Evolutionary conservation across 2,888 invertebrate species (phyloP).

Genomic region (Sepiola atlantica): DNA sequence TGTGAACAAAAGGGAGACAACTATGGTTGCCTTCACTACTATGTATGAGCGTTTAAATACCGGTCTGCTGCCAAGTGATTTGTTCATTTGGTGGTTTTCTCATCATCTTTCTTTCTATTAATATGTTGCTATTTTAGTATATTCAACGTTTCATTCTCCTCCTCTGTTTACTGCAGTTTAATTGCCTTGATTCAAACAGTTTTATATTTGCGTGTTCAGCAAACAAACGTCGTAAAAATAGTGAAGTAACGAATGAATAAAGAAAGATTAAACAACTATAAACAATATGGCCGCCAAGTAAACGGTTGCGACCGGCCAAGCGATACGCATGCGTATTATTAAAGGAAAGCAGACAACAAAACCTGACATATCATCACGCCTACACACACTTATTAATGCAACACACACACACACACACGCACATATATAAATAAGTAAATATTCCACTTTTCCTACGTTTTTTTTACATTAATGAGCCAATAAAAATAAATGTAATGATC

Average conservation of each 20-base stretch:
- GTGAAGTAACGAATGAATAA: neutral
- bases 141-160: neutral
- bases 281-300: neutral
- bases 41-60: neutral
- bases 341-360: neutral
- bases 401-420: neutral
- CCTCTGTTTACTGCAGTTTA: neutral
- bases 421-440: no score
- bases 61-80: neutral
- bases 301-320: neutral
- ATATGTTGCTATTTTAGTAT: neutral
- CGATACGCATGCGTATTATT: neutral
- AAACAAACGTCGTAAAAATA: neutral
- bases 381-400: neutral
- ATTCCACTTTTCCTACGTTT: neutral
- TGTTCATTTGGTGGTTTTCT: neutral
- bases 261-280: neutral
- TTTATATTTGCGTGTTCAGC: conserved; percentile 32
- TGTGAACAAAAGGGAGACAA: no score
- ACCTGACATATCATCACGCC: neutral
- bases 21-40: no score
- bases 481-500: neutral
- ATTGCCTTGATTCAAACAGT: conserved; percentile 32
- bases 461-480: neutral
- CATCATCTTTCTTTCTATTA: neutral